Evolutionary conservation across 2,113 vertebrate genomes (phyloP), one percentile per base, ranked within the genome.

Genomic region (Naja naja): DNA sequence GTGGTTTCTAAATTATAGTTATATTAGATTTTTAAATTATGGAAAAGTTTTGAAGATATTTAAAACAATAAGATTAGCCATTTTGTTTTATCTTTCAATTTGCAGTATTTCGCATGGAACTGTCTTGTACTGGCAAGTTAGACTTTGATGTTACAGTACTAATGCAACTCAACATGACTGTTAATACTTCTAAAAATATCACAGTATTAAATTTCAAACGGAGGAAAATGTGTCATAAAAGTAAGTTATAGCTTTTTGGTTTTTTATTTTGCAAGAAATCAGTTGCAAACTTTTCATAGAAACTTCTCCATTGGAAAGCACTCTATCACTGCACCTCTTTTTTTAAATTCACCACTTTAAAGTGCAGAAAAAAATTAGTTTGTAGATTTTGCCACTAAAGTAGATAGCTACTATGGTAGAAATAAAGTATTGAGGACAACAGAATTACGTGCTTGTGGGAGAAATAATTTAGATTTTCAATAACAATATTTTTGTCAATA

Each of bases 131-230:
- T 4, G 99, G 99, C 94, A 99, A 98, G 96, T 97, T 99, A 25
- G 99, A 99, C 93, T 98, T 98, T 69, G 99, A 99, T 88, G 99
- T 99, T 87, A 97, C 98, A 93, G 96, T 99, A 93, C 97, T 99
- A 0, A 98, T 99, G 97, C 99, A 99, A 97, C 98, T 99, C 96
- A 99, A 99, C 96, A 97, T 99, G 96, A 99, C 99, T 92, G 96
- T 98, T 64, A 98, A 97, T 92, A 98, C 98, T 60, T 97, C 98
- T 56, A 99, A 99, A 98, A 99, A 99, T 97, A 99, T 99, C 97
- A 99, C 99, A 99, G 98, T 99, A 95, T 98, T 99, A 94, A 99
- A 99, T 97, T 99, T 99, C 98, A 99, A 99, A 97, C 98, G 99
- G 95, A 99, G 99, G 99, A 99, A 99, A 99, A 99, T 99, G 98